Percentiles rank a stretch among this genome's conserved stretches.
Conservation (phyloP, 2,113 vertebrate genomes). For the Orthonyx spaldingii region DNA sequence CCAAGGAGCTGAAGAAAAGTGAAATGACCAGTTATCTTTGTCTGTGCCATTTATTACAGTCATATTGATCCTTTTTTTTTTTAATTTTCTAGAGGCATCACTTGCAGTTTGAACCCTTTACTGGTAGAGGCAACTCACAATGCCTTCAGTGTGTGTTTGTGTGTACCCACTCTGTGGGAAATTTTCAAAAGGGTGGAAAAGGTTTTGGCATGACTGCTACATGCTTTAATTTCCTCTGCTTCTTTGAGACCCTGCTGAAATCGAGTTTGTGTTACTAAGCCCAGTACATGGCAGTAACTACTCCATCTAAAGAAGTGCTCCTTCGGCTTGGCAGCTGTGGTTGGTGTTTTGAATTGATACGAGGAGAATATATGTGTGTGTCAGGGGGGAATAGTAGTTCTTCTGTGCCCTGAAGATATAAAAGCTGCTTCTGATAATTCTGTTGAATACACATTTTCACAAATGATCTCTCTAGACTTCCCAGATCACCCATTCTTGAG, state of each 20-base stretch:
- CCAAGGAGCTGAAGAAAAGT: background rate
- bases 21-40: background rate
- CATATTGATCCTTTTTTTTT: background rate
- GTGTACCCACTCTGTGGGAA: background rate
- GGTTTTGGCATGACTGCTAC: background rate
- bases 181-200: background rate
- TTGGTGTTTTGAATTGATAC: background rate
- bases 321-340: constrained; percentile 1
- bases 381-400: constrained; percentile 20
- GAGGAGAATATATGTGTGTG: background rate
- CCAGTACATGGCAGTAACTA: background rate
- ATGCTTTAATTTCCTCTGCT: constrained; percentile 37
- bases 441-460: constrained; percentile 36
- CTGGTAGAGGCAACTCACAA: background rate
- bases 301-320: constrained; percentile 13
- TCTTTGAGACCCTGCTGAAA: constrained; percentile 21
- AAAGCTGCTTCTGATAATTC: constrained; percentile 34
- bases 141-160: background rate
- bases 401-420: constrained; percentile 41
- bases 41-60: background rate
- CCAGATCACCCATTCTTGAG: background rate
- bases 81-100: background rate
- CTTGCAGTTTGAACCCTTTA: background rate
- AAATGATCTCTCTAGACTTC: constrained; percentile 22
- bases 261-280: background rate